A percentile compares a stretch with the other conserved stretches of the same genome.
phyloP scores from a whole-genome alignment of 2,888 invertebrate species.

The Hyppa rectilinea region DNA sequence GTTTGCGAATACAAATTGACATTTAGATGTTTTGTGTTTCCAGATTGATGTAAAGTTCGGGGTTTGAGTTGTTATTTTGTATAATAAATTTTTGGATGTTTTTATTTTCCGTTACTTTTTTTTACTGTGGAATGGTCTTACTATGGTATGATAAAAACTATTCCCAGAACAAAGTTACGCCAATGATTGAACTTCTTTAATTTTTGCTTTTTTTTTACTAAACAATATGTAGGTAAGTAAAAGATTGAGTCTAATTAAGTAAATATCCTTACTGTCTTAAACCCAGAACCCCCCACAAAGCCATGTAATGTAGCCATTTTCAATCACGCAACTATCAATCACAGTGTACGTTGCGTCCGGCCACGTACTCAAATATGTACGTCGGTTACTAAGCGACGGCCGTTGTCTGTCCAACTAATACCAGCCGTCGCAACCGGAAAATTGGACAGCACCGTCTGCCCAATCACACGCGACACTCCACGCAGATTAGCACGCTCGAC shows the following conservation, averaged over 20 bases:
- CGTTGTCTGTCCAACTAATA: constrained; percentile 86
- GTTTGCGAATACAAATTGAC: constrained; percentile 90
- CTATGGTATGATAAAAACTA: neutral
- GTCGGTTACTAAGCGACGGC: constrained; percentile 78
- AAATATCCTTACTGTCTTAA: no score
- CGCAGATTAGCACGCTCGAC: constrained; percentile 89
- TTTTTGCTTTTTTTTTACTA: neutral
- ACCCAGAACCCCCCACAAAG: no score
- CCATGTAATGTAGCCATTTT: constrained; percentile 51
- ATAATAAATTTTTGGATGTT: neutral
- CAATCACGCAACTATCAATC: constrained; percentile 65
- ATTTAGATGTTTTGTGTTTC: constrained; percentile 74
- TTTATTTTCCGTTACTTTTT: neutral
- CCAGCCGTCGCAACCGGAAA: constrained; percentile 85
- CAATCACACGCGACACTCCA: constrained; percentile 90
- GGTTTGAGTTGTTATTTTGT: constrained; percentile 30
- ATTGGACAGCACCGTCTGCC: constrained; percentile 88
- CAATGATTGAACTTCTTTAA: neutral
- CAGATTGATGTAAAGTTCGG: constrained; percentile 48
- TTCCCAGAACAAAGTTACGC: neutral
- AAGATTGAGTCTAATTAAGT: neutral
- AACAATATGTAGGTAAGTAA: neutral
- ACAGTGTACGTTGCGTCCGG: constrained; percentile 60
- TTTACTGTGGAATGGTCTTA: no score
- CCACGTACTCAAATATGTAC: constrained; percentile 76